Evolutionary conservation across 2,797 vertebrate genomes (phyloP).

Genomic region (Mormyrus hasselquistii): DNA sequence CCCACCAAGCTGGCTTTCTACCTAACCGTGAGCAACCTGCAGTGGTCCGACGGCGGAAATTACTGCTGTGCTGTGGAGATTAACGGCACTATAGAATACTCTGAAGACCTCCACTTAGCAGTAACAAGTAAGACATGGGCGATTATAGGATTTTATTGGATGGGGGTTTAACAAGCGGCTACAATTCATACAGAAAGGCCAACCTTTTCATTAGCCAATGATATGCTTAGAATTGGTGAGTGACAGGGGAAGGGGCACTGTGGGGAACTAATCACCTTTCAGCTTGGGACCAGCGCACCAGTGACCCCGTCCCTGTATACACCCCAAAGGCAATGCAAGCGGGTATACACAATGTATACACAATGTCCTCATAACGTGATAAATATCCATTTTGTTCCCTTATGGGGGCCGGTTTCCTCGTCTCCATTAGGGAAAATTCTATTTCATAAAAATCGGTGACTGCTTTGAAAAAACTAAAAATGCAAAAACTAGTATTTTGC

Average conservation of each 20-base stretch:
- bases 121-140: background rate
- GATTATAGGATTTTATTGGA: background rate
- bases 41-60: background rate
- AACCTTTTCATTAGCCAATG: background rate
- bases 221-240: background rate
- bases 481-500: too few species aligned
- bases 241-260: background rate
- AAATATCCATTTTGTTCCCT: too few species aligned
- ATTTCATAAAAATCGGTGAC: too few species aligned
- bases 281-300: background rate
- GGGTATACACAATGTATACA: too few species aligned
- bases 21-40: background rate
- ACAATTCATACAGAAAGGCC: background rate
- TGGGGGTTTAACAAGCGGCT: background rate
- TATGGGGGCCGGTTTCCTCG: too few species aligned
- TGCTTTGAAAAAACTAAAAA: too few species aligned
- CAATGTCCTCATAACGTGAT: too few species aligned
- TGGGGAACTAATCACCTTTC: background rate
- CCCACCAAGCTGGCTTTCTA: background rate
- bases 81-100: background rate
- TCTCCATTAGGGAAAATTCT: too few species aligned
- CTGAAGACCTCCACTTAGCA: background rate
- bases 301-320: background rate
- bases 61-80: constrained; percentile 7
- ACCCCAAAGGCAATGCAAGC: background rate